Evolutionary conservation across 2,797 vertebrate species (phyloP), one percentile per base, ranked within the genome.

Genomic region (Balearica regulorum): DNA sequence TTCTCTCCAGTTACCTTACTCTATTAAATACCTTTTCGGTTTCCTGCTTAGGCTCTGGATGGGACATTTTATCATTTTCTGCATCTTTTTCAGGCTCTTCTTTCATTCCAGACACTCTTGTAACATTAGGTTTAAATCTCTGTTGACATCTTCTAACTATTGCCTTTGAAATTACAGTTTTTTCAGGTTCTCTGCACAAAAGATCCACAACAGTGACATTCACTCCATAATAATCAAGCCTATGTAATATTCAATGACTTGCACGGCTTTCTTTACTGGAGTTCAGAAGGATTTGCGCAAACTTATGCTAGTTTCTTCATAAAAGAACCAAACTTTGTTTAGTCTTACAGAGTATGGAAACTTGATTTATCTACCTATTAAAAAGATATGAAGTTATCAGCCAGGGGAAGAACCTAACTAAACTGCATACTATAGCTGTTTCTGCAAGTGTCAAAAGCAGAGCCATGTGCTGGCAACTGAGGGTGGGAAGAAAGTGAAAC

Each of bases 101-200:
- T 82, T 90, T 97, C 58, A 73, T 97, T 93, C 54, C 80, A 88
- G 71, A 86, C 1, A 51, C 55, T 81, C 81, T 92, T 57, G 83
- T 33, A 82, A 97, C 24, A 81, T 96, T 97, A 85, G 96, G 97
- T 57, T 95, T 97, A 89, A 95, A 96, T 86, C 68, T 96, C 46
- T 89, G 94, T 49, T 77, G 89, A 95, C 48, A 77, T 68, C 93
- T 93, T 93, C 91, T 83, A 54, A 76, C 31, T 64, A n/a, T 1
- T 29, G 62, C 13, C 37, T 90, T 95, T 89, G 48, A 64, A 76
- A 9, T 3, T 41, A 49, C 46, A 61, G 26, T 48, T 78, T 96
- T 93, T 75, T 85, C 81, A 62, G 65, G 65, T 64, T 85, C 87
- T 83, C 97, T 97, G 90, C 54, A 95, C 22, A 88, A 90, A 71